phyloP scores from a whole-genome alignment of 1,140 invertebrate species.

The Papilio xuthus region DNA sequence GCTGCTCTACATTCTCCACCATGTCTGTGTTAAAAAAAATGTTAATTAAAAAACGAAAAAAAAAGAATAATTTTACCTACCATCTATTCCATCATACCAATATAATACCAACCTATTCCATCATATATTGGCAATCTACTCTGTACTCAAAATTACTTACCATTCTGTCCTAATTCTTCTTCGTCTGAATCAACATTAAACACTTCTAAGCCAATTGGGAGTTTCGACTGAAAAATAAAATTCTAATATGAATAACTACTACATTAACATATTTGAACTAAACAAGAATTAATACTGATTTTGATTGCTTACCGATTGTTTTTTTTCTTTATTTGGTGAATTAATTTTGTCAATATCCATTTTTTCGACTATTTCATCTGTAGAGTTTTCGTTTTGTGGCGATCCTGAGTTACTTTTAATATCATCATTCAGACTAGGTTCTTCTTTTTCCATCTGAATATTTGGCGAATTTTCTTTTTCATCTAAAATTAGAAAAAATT shows the following conservation, averaged over 20 bases:
- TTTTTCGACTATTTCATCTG: neutral
- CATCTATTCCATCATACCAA: too few species aligned
- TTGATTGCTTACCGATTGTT: neutral
- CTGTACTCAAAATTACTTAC: conserved; percentile 16
- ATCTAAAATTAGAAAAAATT: neutral
- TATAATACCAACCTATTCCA: too few species aligned
- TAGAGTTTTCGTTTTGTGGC: neutral
- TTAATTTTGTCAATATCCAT: neutral
- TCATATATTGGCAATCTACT: too few species aligned
- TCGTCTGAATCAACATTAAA: conserved; percentile 68
- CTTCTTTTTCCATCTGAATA: neutral
- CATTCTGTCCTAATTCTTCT: conserved; percentile 48
- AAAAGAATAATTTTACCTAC: too few species aligned
- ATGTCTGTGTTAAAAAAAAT: neutral
- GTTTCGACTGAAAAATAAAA: conserved; percentile 40
- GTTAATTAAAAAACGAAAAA: neutral
- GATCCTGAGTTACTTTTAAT: neutral
- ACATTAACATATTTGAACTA: neutral
- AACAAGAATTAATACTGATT: neutral
- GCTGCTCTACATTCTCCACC: neutral
- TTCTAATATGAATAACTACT: neutral
- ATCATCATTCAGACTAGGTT: neutral
- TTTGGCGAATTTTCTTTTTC: neutral
- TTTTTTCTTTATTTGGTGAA: neutral
- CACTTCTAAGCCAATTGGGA: conserved; percentile 49